A percentile compares a stretch with the other conserved stretches of the same genome.
Evolutionary conservation across 2,888 invertebrate species (phyloP).

Genomic region (Synanthedon tipuliformis): DNA sequence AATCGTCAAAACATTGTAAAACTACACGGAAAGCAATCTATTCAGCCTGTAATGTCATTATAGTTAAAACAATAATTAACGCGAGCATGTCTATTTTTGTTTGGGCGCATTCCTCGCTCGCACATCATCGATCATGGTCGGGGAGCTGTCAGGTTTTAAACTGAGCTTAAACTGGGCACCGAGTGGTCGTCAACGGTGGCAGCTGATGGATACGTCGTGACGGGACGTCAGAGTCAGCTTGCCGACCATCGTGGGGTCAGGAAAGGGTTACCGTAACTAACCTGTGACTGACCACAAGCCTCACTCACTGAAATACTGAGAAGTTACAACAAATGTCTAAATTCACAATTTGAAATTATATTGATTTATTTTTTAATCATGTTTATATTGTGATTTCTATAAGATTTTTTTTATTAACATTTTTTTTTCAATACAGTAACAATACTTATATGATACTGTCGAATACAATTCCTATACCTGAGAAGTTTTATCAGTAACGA

Average conservation of each 20-base stretch:
- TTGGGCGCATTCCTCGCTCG: slow-evolving; percentile 34
- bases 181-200: slow-evolving; percentile 39
- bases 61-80: slow-evolving; percentile 32
- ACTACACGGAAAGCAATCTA: neutral
- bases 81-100: slow-evolving; percentile 33
- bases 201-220: slow-evolving; percentile 53
- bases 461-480: no score
- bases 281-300: slow-evolving; percentile 29
- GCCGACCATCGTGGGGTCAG: slow-evolving; percentile 15
- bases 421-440: no score
- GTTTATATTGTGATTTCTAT: no score
- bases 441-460: no score
- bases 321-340: no score
- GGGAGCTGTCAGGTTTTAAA: slow-evolving; percentile 51
- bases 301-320: slow-evolving; percentile 8
- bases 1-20: slow-evolving; percentile 6
- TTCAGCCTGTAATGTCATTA: slow-evolving; percentile 33
- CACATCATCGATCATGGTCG: slow-evolving; percentile 46
- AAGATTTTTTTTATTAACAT: no score
- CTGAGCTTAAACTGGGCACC: slow-evolving; percentile 45
- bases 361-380: no score
- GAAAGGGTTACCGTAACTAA: slow-evolving; percentile 3
- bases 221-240: slow-evolving; percentile 33
- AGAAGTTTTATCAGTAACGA: no score
- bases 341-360: neutral